Base-by-base conservation (phyloP, 2,888 invertebrate species). In the Hipparchia sbordonii region DNA sequence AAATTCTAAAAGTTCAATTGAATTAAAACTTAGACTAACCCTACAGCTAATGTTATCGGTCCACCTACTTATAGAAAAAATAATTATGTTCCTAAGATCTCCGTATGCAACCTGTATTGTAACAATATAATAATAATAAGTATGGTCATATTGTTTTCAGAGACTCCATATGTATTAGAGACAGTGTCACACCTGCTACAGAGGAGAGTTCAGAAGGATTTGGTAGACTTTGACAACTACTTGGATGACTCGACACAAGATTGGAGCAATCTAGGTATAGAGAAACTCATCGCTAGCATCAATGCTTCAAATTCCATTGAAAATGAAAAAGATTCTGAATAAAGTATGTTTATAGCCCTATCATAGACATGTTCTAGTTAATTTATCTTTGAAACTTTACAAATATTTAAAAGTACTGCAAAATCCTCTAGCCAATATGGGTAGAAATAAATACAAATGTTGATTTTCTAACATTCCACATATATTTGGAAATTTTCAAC, bases 221-320 rank as follows among this genome's bases (percentile, higher is more conserved):
- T 99, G n/a, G 93, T 97, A 10, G 99, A 99, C 90, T 99, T 99
- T 87, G 99, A 99, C 92, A 99, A 98, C 91, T 99, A 99, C 90
- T 94, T 99, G 77, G 99, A 99, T 89, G 97, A 99, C 87, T 95
- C 98, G 56, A 94, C 96, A 33, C 94, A 96, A 76, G 98, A 99
- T 88, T 99, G 99, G 98, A 96, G 96, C 80, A 99, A 99, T 90
- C 85, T 90, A 6, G 92, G 95, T 72, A 91, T 93, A 57, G 87
- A 89, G 76, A 91, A 89, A 74, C 80, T 91, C 0, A 85, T 92
- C 0, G 88, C 89, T 0, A 92, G 89, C 75, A 85, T 91, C n/a
- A 75, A 77, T n/a, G 76, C 77, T 3, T 74, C 78, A 2, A 78
- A 78, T 60, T 45, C 72, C 12, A 73, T 76, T 6, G 76, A 72